These are phyloP conservation scores for Amphipoea lucens DNA, from an alignment of 2,888 invertebrate genomes.

Conservation along the genomic window DNA sequence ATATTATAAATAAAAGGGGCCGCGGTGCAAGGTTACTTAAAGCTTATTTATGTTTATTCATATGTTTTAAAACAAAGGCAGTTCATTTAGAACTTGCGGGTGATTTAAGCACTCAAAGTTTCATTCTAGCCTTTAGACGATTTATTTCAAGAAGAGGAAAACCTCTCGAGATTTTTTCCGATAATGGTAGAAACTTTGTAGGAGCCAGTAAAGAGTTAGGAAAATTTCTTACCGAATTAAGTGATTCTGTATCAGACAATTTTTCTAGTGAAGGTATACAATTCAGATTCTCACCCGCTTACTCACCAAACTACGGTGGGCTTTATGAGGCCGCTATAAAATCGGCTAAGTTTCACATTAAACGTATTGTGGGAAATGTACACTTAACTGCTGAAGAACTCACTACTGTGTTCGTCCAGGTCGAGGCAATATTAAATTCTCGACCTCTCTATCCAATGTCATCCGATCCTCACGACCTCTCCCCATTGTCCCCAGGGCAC, in stretches of 20 bases:
- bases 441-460: no score
- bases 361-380: not conserved
- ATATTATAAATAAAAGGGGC: not conserved
- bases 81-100: conserved; percentile 4
- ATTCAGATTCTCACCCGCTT: conserved; percentile 16
- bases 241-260: conserved; percentile 1
- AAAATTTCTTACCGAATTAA: not conserved
- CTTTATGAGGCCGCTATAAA: conserved; percentile 16
- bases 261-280: conserved; percentile 11
- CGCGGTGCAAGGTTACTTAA: not conserved
- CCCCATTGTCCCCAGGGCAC: no score
- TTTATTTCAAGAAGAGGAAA: not conserved
- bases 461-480: no score
- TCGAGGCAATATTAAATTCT: no score
- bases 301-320: conserved; percentile 13
- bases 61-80: conserved; percentile 3
- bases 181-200: not conserved
- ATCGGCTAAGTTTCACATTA: conserved; percentile 13
- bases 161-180: not conserved
- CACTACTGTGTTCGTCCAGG: no score
- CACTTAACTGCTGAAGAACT: no score
- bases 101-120: not conserved
- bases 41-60: not conserved
- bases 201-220: not conserved
- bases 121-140: conserved; percentile 12